Evolutionary conservation across 2,888 invertebrate genomes (phyloP), one percentile per base, ranked within the genome.

Genomic region (Andrena trimmerana): DNA sequence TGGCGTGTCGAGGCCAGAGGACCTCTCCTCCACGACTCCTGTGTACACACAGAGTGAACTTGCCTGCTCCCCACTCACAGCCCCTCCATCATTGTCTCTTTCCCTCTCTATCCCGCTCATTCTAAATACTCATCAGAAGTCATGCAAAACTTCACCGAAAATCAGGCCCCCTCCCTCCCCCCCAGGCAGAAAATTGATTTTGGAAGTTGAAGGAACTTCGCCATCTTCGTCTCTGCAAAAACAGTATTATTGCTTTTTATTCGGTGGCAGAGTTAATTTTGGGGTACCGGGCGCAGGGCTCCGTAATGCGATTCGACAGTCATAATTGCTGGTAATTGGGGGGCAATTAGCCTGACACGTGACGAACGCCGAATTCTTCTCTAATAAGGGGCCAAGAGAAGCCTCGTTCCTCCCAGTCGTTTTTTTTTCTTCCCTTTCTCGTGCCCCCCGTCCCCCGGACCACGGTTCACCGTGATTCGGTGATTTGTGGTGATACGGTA

Each of bases 401-500:
- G 69, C 75, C 71, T 77, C 62, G 36, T 52, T 48, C 59, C 63
- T 62, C 36, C 62, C 29, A 48, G 13, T 60, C 20, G 6, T 57
- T 42, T 52, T 36, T 52, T 78, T 57, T 20, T 54, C 24, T 62
- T 67, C 27, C 31, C 52, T 27, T 68, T 29, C n/a, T 13, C 20
- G 42, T 29, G 29, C 33, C 27, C 27, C 6, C 29, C 13, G 16
- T 6, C 7, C 29, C 52, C 27, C 24, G 50, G 29, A 27, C 54
- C 62, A 0, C 1, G 33, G 69, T n/a, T 36, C 29, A 29, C 20
- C 7, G 77, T 72, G 70, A 86, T 84, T 81, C 81, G 73, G 54
- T 74, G 80, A 77, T 79, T 84, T 65, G 78, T 88, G 72, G 82
- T 88, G 89, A 90, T 84, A 79, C 82, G 77, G 89, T 90, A 86